Evolutionary conservation across 2,797 vertebrate species (phyloP), one percentile per base, ranked within the genome.

Genomic region (Pogonophryne albipinna): DNA sequence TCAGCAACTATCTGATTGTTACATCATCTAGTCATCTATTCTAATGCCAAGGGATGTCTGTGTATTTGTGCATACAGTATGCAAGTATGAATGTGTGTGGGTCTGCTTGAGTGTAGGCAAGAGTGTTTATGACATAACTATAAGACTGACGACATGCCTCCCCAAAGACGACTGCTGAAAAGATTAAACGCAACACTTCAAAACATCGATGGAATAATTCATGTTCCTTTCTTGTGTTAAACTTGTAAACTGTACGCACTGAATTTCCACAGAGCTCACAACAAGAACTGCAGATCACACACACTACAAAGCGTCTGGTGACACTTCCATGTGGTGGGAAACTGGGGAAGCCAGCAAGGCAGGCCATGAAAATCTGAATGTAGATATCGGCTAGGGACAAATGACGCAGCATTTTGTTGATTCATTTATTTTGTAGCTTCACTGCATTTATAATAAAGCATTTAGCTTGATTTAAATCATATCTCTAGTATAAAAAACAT

Each of bases 181-280:
- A 78, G 80, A 89, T 85, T 42, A 90, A 88, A 89, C n/a, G 10
- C 56, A 69, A 64, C 62, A 41, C 85, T 87, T 89, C 68, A 89
- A 78, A 89, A 87, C 86, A 78, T 66, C 49, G 19, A 63, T 27
- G 55, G 71, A 87, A 85, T 85, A 82, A 80, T 87, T 87, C 63
- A 78, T 85, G 70, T n/a, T 86, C 63, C 51, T 65, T 64, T 79
- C 61, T 77, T n/a, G 42, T 71, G 68, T 85, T 76, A 73, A 64
- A 83, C 84, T 82, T 78, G 71, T 74, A 78, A 80, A 81, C 67
- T 65, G 82, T 64, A 66, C 15, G 16, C 52, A 51, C 44, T 23
- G 67, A 76, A 78, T 76, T 86, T 85, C 85, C 80, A 74, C 64
- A 68, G 82, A 89, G 77, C 71, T 55, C 57, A 34, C 62, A 19